These are phyloP conservation scores for Hormiphora californensis DNA, from an alignment of 37 sponge, comb jelly and placozoan genomes.

Conservation along the genomic window DNA sequence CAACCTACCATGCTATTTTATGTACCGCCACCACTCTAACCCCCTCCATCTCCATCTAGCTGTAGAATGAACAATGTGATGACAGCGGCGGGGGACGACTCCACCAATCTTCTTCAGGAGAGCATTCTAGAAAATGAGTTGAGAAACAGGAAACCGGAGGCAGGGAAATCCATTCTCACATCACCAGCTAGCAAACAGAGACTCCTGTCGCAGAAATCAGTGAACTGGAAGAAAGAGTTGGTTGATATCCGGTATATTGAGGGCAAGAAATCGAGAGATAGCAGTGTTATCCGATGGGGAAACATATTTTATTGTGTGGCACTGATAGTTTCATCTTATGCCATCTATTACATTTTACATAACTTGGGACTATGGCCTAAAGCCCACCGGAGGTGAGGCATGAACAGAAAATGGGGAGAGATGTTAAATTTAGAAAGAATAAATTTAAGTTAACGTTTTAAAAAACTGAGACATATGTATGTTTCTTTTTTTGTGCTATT, in stretches of 20 bases:
- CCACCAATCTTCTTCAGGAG: not conserved
- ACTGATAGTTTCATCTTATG: not conserved
- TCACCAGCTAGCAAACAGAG: not conserved
- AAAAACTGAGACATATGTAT: too few relatives aligned
- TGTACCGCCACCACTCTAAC: not conserved
- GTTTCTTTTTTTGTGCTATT: too few relatives aligned
- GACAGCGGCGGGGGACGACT: not conserved
- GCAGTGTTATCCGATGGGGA: too few relatives aligned
- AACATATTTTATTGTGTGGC: not conserved
- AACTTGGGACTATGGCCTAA: too few relatives aligned
- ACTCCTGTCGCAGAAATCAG: not conserved
- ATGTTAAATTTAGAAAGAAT: too few relatives aligned
- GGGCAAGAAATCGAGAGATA: too few relatives aligned
- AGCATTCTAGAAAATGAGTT: not conserved
- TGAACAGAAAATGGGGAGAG: too few relatives aligned
- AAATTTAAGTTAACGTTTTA: too few relatives aligned
- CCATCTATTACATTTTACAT: not conserved
- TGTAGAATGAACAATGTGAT: too few relatives aligned
- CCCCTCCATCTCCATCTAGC: not conserved
- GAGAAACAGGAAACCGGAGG: not conserved
- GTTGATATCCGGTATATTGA: conserved; percentile 16
- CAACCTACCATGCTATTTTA: too few relatives aligned
- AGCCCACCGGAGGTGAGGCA: too few relatives aligned
- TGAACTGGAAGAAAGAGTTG: not conserved
- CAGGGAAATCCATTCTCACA: not conserved